Percentiles rank a stretch among this genome's conserved stretches.
phyloP scores from a whole-genome alignment of 2,888 invertebrate species.

The Cephus nigrinus region DNA sequence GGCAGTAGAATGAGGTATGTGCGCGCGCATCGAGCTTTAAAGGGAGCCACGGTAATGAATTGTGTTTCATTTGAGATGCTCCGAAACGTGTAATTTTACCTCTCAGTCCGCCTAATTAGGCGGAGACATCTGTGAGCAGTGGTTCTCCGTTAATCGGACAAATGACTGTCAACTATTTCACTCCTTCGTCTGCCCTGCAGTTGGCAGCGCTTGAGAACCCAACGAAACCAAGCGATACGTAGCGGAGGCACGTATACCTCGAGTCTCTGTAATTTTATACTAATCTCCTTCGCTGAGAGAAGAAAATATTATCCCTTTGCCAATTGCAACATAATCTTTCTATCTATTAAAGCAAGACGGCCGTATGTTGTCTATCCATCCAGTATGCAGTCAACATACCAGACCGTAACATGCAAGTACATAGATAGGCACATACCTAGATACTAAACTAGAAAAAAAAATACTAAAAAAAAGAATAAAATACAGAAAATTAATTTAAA shows the following conservation, averaged over 20 bases:
- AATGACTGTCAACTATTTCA: slow-evolving; percentile 2
- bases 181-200: not conserved
- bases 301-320: slow-evolving; percentile 53
- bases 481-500: not conserved
- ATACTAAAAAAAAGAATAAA: not conserved
- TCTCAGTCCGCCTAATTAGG: slow-evolving; percentile 55
- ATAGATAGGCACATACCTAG: not conserved
- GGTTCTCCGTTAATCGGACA: slow-evolving; percentile 32
- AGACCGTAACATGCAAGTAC: not conserved
- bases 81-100: slow-evolving; percentile 60
- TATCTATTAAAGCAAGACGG: slow-evolving; percentile 47
- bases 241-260: slow-evolving; percentile 47
- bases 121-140: slow-evolving; percentile 59
- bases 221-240: slow-evolving; percentile 18
- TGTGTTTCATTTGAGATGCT: slow-evolving; percentile 60
- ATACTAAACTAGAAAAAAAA: not conserved
- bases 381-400: not conserved
- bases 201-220: not conserved
- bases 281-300: slow-evolving; percentile 49
- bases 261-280: slow-evolving; percentile 58
- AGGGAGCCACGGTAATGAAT: slow-evolving; percentile 56
- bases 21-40: slow-evolving; percentile 42
- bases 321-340: slow-evolving; percentile 61
- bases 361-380: not conserved
- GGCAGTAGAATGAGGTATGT: not conserved